Evolutionary conservation across 2,888 invertebrate species (phyloP).

Genomic region (Reticulitermes lucifugus): DNA sequence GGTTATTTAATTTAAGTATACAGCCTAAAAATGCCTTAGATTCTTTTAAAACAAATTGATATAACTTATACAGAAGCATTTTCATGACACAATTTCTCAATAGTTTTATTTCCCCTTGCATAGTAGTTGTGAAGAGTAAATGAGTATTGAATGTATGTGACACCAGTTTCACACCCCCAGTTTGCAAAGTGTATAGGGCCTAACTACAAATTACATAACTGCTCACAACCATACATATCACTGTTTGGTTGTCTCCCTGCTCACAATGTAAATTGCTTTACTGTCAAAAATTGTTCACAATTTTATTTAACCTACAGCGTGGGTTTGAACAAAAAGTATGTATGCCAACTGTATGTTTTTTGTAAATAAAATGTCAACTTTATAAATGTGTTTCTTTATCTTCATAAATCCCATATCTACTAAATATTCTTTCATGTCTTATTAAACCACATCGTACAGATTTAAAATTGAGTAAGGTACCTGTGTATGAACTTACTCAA

Average conservation of each 20-base stretch:
- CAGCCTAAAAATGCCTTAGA: background rate
- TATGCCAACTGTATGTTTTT: conserved; percentile 51
- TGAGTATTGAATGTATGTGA: conserved; percentile 29
- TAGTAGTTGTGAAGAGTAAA: background rate
- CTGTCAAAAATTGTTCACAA: conserved; percentile 14
- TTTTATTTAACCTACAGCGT: conserved; percentile 34
- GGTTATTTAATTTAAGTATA: conserved; percentile 7
- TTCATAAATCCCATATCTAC: background rate
- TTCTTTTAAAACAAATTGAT: background rate
- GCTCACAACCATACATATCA: background rate
- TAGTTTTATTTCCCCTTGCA: background rate
- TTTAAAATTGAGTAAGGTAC: no score
- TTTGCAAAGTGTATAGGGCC: background rate
- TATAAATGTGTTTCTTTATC: conserved; percentile 18
- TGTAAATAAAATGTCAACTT: conserved; percentile 52
- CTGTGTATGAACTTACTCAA: no score
- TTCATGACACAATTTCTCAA: background rate
- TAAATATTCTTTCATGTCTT: no score
- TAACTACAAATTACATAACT: background rate
- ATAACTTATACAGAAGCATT: conserved; percentile 1
- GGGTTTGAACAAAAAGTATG: conserved; percentile 49
- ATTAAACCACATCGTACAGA: no score
- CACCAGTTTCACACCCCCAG: background rate
- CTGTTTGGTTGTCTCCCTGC: background rate
- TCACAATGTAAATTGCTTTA: background rate